Evolutionary conservation across 2,797 vertebrate genomes (phyloP), one percentile per base, ranked within the genome.

Genomic region (Leucoraja ocellata): DNA sequence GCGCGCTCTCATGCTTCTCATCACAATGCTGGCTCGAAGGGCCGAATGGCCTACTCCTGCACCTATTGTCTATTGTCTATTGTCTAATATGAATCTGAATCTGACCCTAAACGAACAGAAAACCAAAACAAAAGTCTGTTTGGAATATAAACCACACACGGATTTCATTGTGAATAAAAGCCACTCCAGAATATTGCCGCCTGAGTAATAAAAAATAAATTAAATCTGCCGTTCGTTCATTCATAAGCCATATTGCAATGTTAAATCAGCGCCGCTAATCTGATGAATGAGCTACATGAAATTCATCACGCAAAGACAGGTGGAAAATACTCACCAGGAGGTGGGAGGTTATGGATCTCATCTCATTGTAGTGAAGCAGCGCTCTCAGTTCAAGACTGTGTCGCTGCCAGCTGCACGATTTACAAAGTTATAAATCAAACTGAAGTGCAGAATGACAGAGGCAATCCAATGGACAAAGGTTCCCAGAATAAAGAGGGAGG

Each of bases 391-490:
- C 84, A 36, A 68, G 63, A 68, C 84, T 36, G 84, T 88, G 7
- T 14, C 63, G 21, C 68, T 18, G 23, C n/a, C 61, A 68, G 84
- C 63, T 88, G 63, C 63, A 32, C 21, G 84, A 36, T 88, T 68
- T 88, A 68, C 65, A 88, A 65, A 88, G 84, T 61, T 65, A 88
- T 88, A 88, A 88, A 88, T 88, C 63, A 88, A 88, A 68, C 21
- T 88, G n/a, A 88, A 68, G 21, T 36, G 21, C 63, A 68, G 84
- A 65, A 14, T 88, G 84, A 88, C 61, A 88, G 61, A 88, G 68
- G 65, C 84, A 88, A 36, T 36, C 63, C 84, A 68, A 88, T 68
- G 21, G 21, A 13, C 61, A 32, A 68, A 68, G n/a, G 4, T 63
- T 88, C 46, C 28, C 7, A 68, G 63, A 68, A 88, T 88, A 68